Evolutionary conservation across 2,113 vertebrate species (phyloP).

Genomic region (Ifrita kowaldi): DNA sequence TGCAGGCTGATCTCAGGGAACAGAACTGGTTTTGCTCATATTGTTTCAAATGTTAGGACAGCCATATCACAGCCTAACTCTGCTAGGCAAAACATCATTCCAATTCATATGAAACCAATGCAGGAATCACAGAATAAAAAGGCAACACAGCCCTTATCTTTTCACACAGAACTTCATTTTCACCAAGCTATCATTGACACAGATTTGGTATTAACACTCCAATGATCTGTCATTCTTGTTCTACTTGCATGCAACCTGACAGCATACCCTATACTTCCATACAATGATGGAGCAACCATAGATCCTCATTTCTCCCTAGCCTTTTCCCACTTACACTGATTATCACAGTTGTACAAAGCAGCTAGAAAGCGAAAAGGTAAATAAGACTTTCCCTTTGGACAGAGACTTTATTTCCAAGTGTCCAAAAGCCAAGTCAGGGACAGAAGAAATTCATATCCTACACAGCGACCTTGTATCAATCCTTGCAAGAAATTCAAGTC

Average conservation of each 20-base stretch:
- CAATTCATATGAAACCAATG: neutral
- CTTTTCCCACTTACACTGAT: neutral
- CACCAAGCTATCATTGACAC: neutral
- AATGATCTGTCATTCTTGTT: neutral
- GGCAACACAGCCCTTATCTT: neutral
- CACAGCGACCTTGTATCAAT: fast-evolving
- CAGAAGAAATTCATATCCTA: neutral
- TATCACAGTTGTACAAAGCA: neutral
- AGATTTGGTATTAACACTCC: neutral
- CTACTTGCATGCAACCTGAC: neutral
- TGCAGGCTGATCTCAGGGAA: neutral
- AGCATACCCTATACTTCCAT: neutral
- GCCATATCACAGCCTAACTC: neutral
- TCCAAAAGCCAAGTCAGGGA: neutral
- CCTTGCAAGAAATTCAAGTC: neutral
- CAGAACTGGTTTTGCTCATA: neutral
- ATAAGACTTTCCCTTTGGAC: neutral
- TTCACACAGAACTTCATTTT: neutral
- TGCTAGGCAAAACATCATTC: neutral
- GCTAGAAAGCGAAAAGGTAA: neutral
- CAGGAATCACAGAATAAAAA: neutral
- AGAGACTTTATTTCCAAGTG: neutral
- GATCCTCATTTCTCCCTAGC: neutral
- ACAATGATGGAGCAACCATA: neutral
- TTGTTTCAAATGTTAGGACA: neutral